Percentiles rank a stretch among this genome's conserved stretches.
These are phyloP conservation scores for Cervus canadensis DNA, from an alignment of 2,113 vertebrate genomes.

Conservation along the genomic window DNA sequence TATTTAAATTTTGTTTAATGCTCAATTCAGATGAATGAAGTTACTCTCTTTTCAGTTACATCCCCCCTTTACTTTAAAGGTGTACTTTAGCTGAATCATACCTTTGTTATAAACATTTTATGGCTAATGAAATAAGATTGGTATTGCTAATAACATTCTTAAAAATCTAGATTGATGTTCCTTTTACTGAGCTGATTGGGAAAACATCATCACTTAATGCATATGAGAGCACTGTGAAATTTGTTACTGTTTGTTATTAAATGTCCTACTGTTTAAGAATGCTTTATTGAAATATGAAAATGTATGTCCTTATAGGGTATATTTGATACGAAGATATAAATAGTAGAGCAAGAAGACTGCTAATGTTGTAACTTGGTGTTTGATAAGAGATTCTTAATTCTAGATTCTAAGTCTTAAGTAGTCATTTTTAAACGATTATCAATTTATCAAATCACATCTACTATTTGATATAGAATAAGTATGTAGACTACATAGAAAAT, in stretches of 20 bases:
- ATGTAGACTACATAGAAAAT: background rate
- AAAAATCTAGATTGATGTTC: background rate
- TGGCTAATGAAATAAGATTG: background rate
- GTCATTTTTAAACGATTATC: background rate
- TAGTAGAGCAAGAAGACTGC: background rate
- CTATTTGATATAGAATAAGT: background rate
- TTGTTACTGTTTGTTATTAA: background rate
- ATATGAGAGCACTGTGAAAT: background rate
- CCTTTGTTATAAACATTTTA: background rate
- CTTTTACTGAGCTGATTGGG: background rate
- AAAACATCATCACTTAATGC: background rate
- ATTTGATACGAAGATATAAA: background rate
- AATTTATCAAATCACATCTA: background rate
- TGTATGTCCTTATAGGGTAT: background rate
- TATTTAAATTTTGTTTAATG: background rate
- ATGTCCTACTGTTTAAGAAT: background rate
- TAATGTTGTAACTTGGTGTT: slow-evolving; percentile 20
- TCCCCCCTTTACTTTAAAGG: background rate
- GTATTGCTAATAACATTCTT: background rate
- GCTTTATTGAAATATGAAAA: slow-evolving; percentile 42
- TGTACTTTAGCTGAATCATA: background rate
- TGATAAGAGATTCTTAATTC: background rate
- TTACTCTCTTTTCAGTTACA: background rate
- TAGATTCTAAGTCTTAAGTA: slow-evolving; percentile 27
- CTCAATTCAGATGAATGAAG: background rate